Evolutionary conservation across 2,797 vertebrate species (phyloP).

Genomic region (Hypotaenidia philippensis): DNA sequence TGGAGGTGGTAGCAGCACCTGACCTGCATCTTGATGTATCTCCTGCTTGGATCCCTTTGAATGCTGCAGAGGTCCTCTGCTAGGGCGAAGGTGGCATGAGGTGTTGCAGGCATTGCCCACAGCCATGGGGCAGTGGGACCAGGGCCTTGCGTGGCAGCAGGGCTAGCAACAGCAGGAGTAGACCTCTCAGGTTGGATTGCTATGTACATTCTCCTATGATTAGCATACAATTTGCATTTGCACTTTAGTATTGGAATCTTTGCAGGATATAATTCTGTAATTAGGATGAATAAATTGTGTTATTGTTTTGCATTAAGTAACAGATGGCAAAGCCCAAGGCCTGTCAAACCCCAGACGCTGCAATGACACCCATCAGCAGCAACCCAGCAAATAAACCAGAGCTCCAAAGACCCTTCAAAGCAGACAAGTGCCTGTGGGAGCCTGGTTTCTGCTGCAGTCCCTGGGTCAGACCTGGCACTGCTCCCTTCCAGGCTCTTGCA

Average conservation of each 20-base stretch:
- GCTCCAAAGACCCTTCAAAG: not conserved
- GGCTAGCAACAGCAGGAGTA: not conserved
- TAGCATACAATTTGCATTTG: not conserved
- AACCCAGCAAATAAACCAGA: not conserved
- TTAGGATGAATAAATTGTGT: constrained; percentile 52
- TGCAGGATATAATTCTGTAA: constrained; percentile 16
- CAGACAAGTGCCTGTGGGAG: not conserved
- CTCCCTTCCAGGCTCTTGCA: not conserved
- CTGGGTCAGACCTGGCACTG: not conserved
- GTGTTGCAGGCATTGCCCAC: fast-evolving
- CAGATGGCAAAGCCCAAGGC: constrained; percentile 63
- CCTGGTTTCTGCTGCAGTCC: not conserved
- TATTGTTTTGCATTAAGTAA: constrained; percentile 25
- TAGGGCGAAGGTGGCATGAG: not conserved
- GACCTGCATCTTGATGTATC: fast-evolving
- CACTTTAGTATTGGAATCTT: not conserved
- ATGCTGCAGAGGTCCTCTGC: fast-evolving
- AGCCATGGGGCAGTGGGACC: fast-evolving
- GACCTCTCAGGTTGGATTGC: not conserved
- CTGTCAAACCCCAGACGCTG: not conserved
- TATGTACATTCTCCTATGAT: not conserved
- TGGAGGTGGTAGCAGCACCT: not conserved
- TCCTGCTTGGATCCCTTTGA: fast-evolving
- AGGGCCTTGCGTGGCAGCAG: not conserved
- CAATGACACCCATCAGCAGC: not conserved